These are phyloP conservation scores for Tyrophagus putrescentiae DNA, from an alignment of 1,140 invertebrate genomes.

Conservation along the genomic window DNA sequence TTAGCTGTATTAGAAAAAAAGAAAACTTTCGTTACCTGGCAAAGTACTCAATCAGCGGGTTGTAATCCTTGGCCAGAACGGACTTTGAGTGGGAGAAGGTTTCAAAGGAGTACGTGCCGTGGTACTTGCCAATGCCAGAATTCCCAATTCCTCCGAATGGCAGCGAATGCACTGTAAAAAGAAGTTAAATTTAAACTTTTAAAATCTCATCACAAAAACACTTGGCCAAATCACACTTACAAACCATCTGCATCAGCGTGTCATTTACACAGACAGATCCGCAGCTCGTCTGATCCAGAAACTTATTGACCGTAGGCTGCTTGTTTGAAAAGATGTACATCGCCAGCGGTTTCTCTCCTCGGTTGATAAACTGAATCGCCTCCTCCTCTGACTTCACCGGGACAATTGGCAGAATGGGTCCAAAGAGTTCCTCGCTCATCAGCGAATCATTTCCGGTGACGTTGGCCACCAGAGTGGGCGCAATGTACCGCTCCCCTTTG, in stretches of 20 bases:
- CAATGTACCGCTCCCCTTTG: slow-evolving; percentile 31
- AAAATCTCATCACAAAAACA: slow-evolving; percentile 23
- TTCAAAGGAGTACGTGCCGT: slow-evolving; percentile 43
- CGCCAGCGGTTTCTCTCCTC: slow-evolving; percentile 28
- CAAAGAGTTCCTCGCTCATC: slow-evolving; percentile 40
- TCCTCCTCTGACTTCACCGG: slow-evolving; percentile 32
- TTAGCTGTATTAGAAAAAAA: slow-evolving; percentile 9
- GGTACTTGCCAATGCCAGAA: slow-evolving; percentile 44
- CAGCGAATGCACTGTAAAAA: slow-evolving; percentile 28
- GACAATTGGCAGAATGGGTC: slow-evolving; percentile 38
- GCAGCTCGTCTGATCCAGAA: slow-evolving; percentile 59
- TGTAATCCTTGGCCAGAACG: slow-evolving; percentile 31
- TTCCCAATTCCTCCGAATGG: slow-evolving; percentile 45
- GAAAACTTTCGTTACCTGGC: slow-evolving; percentile 26
- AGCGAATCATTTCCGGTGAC: slow-evolving; percentile 29
- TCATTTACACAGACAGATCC: slow-evolving; percentile 79
- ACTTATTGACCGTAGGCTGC: slow-evolving; percentile 39
- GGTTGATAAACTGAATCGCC: slow-evolving; percentile 29
- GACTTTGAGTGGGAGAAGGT: slow-evolving; percentile 42
- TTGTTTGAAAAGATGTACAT: slow-evolving; percentile 29
- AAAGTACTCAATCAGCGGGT: slow-evolving; percentile 28
- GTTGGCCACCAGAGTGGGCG: slow-evolving; percentile 34
- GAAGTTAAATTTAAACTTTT: neutral
- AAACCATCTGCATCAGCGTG: slow-evolving; percentile 64
- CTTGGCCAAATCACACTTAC: slow-evolving; percentile 25